These are phyloP conservation scores for Mechanitis mazaeus DNA, from an alignment of 2,888 invertebrate species.

Conservation along the genomic window DNA sequence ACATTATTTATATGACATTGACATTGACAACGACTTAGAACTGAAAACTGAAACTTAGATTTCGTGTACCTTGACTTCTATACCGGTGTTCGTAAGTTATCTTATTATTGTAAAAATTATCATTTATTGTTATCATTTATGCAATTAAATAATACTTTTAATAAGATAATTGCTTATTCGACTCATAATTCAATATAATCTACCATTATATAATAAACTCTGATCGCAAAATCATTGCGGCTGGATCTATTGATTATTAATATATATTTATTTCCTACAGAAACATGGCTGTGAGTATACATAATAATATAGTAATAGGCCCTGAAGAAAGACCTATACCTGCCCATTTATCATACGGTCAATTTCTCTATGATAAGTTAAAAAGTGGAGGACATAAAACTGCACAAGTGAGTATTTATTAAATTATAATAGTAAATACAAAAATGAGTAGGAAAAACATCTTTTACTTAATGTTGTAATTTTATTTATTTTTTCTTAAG, in stretches of 20 bases:
- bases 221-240: neutral
- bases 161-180: neutral
- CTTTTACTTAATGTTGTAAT: neutral
- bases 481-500: constrained; percentile 46
- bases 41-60: neutral
- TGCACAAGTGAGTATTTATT: constrained; percentile 62
- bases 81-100: constrained; percentile 1
- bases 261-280: constrained; percentile 2
- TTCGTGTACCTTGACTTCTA: neutral
- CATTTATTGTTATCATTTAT: neutral
- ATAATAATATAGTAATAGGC: constrained; percentile 62
- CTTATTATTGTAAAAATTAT: neutral
- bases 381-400: constrained; percentile 66
- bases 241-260: neutral
- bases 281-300: constrained; percentile 45
- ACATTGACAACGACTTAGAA: no score
- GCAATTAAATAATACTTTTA: neutral
- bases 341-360: constrained; percentile 71
- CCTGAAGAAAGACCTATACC: constrained; percentile 63
- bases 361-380: constrained; percentile 71
- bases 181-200: neutral
- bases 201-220: neutral
- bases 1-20: no score
- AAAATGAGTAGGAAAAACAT: neutral
- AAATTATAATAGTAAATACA: neutral